Percentiles rank a stretch among this genome's conserved stretches.
These are phyloP conservation scores for Tragelaphus buxtoni DNA, from an alignment of 2,113 vertebrate species.

Conservation along the genomic window DNA sequence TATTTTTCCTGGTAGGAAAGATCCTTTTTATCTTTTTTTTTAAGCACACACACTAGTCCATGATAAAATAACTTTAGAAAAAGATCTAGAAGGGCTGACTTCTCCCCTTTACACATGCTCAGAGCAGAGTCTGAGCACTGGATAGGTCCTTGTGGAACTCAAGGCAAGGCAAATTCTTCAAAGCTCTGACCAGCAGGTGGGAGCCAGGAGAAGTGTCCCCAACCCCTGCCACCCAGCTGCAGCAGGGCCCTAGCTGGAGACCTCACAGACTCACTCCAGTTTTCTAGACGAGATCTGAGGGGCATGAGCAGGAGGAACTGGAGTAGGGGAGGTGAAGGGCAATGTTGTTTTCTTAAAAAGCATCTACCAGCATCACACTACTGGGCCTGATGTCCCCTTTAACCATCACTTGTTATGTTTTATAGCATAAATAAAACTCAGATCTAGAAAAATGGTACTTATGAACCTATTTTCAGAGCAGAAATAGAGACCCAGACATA, in stretches of 20 bases:
- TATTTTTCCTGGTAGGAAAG: slow-evolving; percentile 16
- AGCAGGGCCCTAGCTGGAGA: not conserved
- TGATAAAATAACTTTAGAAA: slow-evolving; percentile 58
- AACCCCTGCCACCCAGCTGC: not conserved
- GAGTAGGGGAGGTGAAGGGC: not conserved
- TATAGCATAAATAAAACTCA: slow-evolving; percentile 78
- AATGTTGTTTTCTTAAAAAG: slow-evolving; percentile 48
- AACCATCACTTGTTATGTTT: slow-evolving; percentile 47
- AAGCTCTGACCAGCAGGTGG: not conserved
- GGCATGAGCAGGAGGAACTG: not conserved
- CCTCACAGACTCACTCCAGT: not conserved
- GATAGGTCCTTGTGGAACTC: not conserved
- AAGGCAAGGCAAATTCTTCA: not conserved
- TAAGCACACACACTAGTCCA: slow-evolving; percentile 49
- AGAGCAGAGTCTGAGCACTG: not conserved
- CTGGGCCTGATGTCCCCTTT: slow-evolving; percentile 49
- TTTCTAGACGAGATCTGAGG: not conserved
- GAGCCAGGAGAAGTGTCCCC: not conserved
- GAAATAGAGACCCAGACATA: not conserved
- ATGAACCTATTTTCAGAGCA: not conserved
- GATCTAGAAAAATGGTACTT: not conserved
- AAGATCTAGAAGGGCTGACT: not conserved
- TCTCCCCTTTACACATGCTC: not conserved
- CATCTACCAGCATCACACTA: slow-evolving; percentile 65
- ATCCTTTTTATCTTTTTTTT: not conserved